Conservation (phyloP, 2,797 vertebrate genomes). For the Phaenicophaeus curvirostris region DNA sequence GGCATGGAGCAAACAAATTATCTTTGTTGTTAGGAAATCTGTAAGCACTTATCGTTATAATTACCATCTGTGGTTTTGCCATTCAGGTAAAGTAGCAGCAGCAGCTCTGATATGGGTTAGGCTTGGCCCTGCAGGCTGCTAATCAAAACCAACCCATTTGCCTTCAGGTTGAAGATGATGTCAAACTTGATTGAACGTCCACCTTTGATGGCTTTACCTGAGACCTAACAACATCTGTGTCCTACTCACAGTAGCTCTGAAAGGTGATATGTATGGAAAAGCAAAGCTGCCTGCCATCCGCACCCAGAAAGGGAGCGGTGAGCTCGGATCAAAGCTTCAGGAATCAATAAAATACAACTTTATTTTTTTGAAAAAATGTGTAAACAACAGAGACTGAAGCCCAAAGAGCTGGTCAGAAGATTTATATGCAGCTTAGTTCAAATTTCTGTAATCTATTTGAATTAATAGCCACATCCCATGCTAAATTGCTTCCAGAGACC, state of each 20-base stretch:
- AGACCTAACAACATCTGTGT: slow-evolving; percentile 64
- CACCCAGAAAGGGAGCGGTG: not conserved
- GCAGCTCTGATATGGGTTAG: slow-evolving; percentile 59
- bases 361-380: not conserved
- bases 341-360: slow-evolving; percentile 56
- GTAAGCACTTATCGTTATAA: slow-evolving; percentile 80
- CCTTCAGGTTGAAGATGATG: slow-evolving; percentile 67
- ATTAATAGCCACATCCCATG: slow-evolving; percentile 63
- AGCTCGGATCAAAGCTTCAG: not conserved
- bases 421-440: slow-evolving; percentile 68
- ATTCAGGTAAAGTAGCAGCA: slow-evolving; percentile 75
- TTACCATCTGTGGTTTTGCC: slow-evolving; percentile 77
- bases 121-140: slow-evolving; percentile 54
- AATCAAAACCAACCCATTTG: slow-evolving; percentile 79
- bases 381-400: slow-evolving; percentile 65
- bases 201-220: slow-evolving; percentile 73
- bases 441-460: slow-evolving; percentile 75
- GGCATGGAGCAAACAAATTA: slow-evolving; percentile 81
- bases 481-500: slow-evolving; percentile 72
- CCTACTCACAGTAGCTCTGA: slow-evolving; percentile 72
- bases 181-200: slow-evolving; percentile 70
- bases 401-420: slow-evolving; percentile 59
- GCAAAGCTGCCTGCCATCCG: not conserved
- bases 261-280: slow-evolving; percentile 59
- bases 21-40: slow-evolving; percentile 81